A percentile compares a stretch with the other conserved stretches of the same genome.
Evolutionary conservation across 1,140 invertebrate genomes (phyloP).

Genomic region (Zelostemma sp.): DNA sequence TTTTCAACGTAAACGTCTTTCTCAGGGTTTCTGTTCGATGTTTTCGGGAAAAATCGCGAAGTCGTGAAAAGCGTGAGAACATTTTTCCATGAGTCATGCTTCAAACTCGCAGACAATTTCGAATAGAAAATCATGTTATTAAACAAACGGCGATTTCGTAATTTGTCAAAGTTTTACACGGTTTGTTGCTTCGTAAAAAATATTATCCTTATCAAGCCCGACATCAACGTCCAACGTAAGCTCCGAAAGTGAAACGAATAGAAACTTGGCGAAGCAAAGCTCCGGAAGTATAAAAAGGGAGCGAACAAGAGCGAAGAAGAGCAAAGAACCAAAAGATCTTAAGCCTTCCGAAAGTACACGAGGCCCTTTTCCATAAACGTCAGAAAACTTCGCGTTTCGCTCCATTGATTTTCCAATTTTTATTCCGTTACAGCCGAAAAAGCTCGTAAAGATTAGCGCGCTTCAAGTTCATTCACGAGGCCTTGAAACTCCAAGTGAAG

Average conservation of each 20-base stretch:
- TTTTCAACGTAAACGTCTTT: not conserved
- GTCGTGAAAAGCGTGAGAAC: too few species aligned
- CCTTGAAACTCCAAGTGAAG: constrained; percentile 34
- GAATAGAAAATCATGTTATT: constrained; percentile 24
- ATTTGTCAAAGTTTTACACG: not conserved
- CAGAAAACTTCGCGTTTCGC: constrained; percentile 26
- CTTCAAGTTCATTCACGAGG: constrained; percentile 17
- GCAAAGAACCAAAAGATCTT: constrained; percentile 16
- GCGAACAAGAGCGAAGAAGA: constrained; percentile 8
- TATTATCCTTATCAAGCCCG: constrained; percentile 15
- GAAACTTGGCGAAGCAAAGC: constrained; percentile 41
- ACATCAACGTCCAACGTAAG: constrained; percentile 40
- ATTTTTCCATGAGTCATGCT: too few species aligned
- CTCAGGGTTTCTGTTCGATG: too few species aligned
- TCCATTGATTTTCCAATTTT: too few species aligned
- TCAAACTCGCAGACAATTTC: too few species aligned
- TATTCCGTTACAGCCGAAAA: too few species aligned
- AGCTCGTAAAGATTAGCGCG: too few species aligned
- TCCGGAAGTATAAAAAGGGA: constrained; percentile 20
- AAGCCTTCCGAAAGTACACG: constrained; percentile 28
- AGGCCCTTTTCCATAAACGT: constrained; percentile 36
- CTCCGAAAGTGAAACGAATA: constrained; percentile 47
- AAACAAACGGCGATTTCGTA: too few species aligned
- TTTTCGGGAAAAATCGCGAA: too few species aligned
- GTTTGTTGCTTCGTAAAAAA: constrained; percentile 9